These are phyloP conservation scores for Calephelis nemesis DNA, from an alignment of 1,140 invertebrate genomes.

Conservation along the genomic window DNA sequence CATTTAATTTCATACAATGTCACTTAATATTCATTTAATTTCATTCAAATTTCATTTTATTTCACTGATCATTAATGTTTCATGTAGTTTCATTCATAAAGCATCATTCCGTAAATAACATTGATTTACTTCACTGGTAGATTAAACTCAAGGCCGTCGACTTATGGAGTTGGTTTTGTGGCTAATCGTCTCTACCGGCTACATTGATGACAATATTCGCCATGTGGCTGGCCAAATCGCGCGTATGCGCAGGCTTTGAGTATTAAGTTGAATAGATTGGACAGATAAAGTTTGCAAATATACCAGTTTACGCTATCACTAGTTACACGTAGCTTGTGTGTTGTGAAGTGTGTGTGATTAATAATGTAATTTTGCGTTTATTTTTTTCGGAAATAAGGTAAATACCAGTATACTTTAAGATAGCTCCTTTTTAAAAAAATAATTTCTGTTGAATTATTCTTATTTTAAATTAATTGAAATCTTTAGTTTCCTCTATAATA, in stretches of 20 bases:
- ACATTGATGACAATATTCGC: slow-evolving; percentile 60
- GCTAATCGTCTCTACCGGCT: slow-evolving; percentile 35
- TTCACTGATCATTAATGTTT: no score
- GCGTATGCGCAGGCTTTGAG: slow-evolving; percentile 37
- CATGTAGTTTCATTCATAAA: slow-evolving; percentile 13
- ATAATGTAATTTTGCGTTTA: slow-evolving; percentile 19
- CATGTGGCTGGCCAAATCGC: slow-evolving; percentile 46
- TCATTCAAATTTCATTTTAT: no score
- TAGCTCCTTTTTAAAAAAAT: no score
- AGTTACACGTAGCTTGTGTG: slow-evolving; percentile 24
- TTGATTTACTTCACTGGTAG: slow-evolving; percentile 24
- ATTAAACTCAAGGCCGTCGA: slow-evolving; percentile 52
- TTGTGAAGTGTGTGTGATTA: slow-evolving; percentile 20
- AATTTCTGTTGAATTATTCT: no score
- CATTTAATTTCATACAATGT: no score
- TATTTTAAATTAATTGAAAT: no score
- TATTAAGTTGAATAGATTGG: slow-evolving; percentile 30
- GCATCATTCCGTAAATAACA: slow-evolving; percentile 27
- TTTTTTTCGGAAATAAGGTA: background rate
- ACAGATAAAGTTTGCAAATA: slow-evolving; percentile 14
- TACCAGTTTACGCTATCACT: background rate
- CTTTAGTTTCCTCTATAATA: no score
- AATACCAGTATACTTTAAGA: background rate
- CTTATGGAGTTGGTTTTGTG: slow-evolving; percentile 44
- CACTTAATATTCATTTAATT: no score